Evolutionary conservation across 2,797 vertebrate genomes (phyloP), one percentile per base, ranked within the genome.

Genomic region (Fundulus diaphanus): DNA sequence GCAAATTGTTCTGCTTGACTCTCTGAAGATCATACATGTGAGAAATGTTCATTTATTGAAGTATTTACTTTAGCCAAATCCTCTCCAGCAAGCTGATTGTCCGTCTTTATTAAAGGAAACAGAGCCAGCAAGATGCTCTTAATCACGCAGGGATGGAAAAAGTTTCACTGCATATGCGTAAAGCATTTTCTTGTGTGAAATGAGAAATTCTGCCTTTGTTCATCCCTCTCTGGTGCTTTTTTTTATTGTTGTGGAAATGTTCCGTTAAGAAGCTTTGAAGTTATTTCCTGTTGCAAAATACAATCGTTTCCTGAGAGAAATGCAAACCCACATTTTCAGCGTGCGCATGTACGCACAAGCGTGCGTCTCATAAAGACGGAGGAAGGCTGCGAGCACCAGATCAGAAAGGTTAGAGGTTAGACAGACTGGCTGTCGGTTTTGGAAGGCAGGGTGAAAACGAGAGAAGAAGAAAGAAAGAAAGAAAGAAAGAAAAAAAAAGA

Each of bases 251-350:
- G 80, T 82, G 81, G 79, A 93, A 87, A 87, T 76, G 68, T 85
- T 89, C 89, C 72, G 86, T 88, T 88, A 70, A 67, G 46, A 75
- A 79, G 76, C 80, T 90, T 87, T 91, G 84, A 92, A 82, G 91
- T 86, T 83, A 83, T 89, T 94, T 94, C 94, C 94, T 95, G 93
- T 91, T 1, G 12, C 82, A 85, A 88, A 88, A 86, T 78, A 79
- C 77, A 81, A 88, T 77, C 84, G 80, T 91, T 94, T 93, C 92
- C 94, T 93, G 88, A 81, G 54, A 82, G 67, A 78, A 78, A 72
- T 18, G 76, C 81, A 82, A 85, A 82, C 72, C 79, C 82, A 85
- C 81, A 78, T 67, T 81, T 31, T 61, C 5, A 0, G 9, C 24
- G 67, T 63, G 74, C 27, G 63, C 2, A 31, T 37, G 42, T 0